A percentile compares a stretch with the other conserved stretches of the same genome.
Conservation (phyloP, 2,113 vertebrate species). For the Chloropsis hardwickii region DNA sequence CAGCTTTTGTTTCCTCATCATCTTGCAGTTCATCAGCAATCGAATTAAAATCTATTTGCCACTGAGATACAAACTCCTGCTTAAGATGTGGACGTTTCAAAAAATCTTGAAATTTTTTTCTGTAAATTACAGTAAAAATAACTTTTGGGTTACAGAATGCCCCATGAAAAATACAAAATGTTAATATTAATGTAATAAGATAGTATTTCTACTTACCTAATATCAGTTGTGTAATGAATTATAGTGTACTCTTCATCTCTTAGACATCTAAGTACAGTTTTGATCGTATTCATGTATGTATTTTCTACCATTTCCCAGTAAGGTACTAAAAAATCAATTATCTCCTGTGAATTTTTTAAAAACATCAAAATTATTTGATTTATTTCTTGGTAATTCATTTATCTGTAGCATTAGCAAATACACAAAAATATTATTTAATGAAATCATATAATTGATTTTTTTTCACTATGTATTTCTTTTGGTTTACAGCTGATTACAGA, state of each 20-base stretch:
- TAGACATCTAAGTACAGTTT: constrained; percentile 81
- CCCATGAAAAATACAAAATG: not conserved
- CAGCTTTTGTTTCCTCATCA: constrained; percentile 88
- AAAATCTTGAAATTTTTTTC: constrained; percentile 81
- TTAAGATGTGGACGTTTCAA: constrained; percentile 83
- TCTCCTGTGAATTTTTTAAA: constrained; percentile 76
- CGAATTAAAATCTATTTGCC: constrained; percentile 88
- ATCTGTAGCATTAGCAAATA: not conserved
- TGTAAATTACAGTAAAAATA: constrained; percentile 46
- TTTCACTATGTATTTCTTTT: not conserved
- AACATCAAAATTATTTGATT: not conserved
- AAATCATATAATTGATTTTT: not conserved
- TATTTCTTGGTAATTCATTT: not conserved
- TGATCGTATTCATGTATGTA: constrained; percentile 76
- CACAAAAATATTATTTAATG: not conserved
- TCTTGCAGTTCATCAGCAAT: constrained; percentile 82
- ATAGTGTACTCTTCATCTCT: constrained; percentile 70
- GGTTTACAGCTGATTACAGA: not conserved
- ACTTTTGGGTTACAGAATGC: not conserved
- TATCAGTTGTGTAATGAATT: constrained; percentile 75
- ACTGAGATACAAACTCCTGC: constrained; percentile 86
- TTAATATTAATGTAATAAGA: not conserved
- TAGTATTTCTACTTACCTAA: constrained; percentile 72
- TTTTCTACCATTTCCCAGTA: constrained; percentile 84
- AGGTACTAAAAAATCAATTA: constrained; percentile 74